Evolutionary conservation across 2,888 invertebrate species (phyloP).

Genomic region (Agrotis puta): DNA sequence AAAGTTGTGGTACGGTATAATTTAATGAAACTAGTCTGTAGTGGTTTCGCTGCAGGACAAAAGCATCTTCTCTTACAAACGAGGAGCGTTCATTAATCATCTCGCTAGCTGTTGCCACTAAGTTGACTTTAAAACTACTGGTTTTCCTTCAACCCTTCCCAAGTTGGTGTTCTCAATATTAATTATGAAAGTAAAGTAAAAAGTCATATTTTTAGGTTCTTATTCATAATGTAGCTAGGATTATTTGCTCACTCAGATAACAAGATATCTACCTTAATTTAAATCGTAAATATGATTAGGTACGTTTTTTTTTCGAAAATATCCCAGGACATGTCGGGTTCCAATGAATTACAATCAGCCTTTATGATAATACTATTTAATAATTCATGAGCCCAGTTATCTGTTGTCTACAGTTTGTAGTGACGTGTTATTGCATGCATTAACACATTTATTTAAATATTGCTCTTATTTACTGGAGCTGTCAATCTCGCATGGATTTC

Average conservation of each 20-base stretch:
- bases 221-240: not conserved
- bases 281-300: not conserved
- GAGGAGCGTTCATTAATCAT: not conserved
- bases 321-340: conserved; percentile 3
- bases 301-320: conserved; percentile 38
- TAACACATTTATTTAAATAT: conserved; percentile 50
- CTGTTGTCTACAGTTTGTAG: conserved; percentile 8
- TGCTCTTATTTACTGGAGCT: conserved; percentile 39
- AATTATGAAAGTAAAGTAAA: too few relatives aligned
- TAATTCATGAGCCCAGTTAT: conserved; percentile 53
- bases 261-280: not conserved
- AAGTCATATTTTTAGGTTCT: not conserved
- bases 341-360: conserved; percentile 39
- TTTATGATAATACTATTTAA: conserved; percentile 50
- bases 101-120: not conserved
- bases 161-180: not conserved
- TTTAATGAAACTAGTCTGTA: conserved; percentile 3
- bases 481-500: conserved; percentile 11
- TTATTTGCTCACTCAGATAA: conserved; percentile 3
- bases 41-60: not conserved
- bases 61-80: not conserved
- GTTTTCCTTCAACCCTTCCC: not conserved
- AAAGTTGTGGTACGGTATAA: not conserved
- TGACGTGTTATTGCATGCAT: conserved; percentile 29
- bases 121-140: not conserved